A percentile compares a stretch with the other conserved stretches of the same genome.
Conservation (phyloP, 2,113 vertebrate species). For the Eurystomus gularis region DNA sequence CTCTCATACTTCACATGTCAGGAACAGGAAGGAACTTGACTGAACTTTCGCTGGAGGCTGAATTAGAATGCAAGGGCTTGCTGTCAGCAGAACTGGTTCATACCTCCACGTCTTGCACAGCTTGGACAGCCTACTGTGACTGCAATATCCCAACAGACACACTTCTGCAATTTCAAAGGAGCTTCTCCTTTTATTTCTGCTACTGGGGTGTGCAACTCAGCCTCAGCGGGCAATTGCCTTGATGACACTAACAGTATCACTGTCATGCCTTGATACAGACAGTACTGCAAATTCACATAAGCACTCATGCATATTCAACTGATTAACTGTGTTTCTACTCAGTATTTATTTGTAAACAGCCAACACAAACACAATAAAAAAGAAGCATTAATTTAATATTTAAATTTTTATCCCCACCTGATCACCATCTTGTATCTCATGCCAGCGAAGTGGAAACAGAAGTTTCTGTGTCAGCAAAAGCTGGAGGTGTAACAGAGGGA, state of each 20-base stretch:
- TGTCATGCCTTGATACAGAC: not conserved
- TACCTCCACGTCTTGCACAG: not conserved
- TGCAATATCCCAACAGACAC: not conserved
- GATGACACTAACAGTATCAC: not conserved
- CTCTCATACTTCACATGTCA: not conserved
- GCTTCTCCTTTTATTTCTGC: not conserved
- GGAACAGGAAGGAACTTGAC: not conserved
- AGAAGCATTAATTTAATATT: not conserved
- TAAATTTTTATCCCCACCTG: not conserved
- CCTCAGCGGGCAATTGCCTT: not conserved
- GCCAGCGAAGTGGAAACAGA: not conserved
- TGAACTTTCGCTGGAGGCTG: not conserved
- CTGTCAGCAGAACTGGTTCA: not conserved
- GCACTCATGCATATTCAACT: not conserved
- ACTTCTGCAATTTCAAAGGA: not conserved
- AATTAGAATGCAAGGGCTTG: not conserved
- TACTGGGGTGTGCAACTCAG: not conserved
- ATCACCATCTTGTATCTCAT: not conserved
- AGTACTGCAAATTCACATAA: not conserved
- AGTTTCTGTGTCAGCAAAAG: not conserved
- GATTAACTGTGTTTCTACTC: not conserved
- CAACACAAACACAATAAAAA: not conserved
- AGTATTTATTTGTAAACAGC: not conserved
- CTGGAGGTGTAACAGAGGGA: not conserved
- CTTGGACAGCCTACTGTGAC: not conserved